Base-by-base conservation (phyloP, 2,797 vertebrate genomes). In the Poecilia picta region DNA sequence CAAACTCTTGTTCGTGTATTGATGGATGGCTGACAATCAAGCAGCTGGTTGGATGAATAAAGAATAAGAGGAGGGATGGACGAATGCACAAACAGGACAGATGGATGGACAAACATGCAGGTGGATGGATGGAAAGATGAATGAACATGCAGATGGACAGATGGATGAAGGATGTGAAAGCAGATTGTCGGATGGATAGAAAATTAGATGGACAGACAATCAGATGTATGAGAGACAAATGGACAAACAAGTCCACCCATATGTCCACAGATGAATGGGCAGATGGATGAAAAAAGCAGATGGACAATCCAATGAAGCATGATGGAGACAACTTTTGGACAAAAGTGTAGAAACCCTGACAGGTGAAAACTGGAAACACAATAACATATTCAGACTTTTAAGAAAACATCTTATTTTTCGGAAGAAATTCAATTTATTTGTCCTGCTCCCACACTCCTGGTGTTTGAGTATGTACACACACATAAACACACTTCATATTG, bases 381-480 rank as follows among this genome's bases (percentile, higher is more conserved):
- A 20, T 49, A 51, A 59, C n/a, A 70, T 51, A 43, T 46, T 62
- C 25, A 62, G 53, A 75, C 7, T 36, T 28, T 72, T 75, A 4
- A 5, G 33, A 33, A 51, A 73, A 33, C 68, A 46, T 76, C 12
- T 68, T 64, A 57, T 68, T 11, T 68, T 64, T 59, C 53, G 13
- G 28, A 68, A 68, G 13, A 33, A 73, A 77, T n/a, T 66, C 10
- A 1, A 39, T 80, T 49, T 39, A 77, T 78, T 59, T 51, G 57
- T 33, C 78, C 45, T 72, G 68, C 76, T 28, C 72, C n/a, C 47
- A 71, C 72, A 78, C 18, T 64, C 43, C 23, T 59, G 36, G 12
- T 41, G 46, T 64, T 70, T 39, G 15, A 47, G 13, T 39, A 41
- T 31, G 23, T 57, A 8, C 49, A 36, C 45, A 47, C n/a, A 53